Evolutionary conservation across 2,797 vertebrate species (phyloP), one percentile per base, ranked within the genome.

Genomic region (Onychomys torridus): DNA sequence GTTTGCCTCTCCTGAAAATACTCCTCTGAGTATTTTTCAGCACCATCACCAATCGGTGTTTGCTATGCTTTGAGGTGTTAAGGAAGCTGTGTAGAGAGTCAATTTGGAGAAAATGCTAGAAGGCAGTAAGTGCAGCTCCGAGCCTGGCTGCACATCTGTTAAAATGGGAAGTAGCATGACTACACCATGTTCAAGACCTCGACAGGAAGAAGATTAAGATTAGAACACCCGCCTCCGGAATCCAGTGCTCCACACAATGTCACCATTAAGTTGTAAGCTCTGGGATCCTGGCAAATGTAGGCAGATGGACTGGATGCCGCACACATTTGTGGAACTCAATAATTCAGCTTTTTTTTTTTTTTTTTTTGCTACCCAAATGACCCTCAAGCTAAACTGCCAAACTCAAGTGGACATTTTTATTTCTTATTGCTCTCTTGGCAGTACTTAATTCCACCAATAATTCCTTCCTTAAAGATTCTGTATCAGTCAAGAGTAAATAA

Each of bases 401-500:
- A n/a, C 73, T 34, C 81, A 23, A 90, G n/a, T 61, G 67, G 57
- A 67, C 49, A 69, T 78, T 87, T 76, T 81, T 37, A 63, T 69
- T 83, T 65, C 84, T 79, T 75, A 61, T 21, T 93, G 43, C 7
- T 96, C 1, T 76, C 52, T 77, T 25, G 1, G 29, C 40, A 77
- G 8, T 52, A 59, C 52, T 73, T 76, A 23, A 29, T 90, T 85
- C 8, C 81, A 43, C n/a, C 40, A 67, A 81, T 63, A 7, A 52
- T 86, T 82, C 49, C 82, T 29, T 93, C 77, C 46, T 75, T 78
- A 90, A 93, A 78, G 79, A 89, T 40, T 89, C 12, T 65, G 11
- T 92, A 77, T 49, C 13, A 73, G 8, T 78, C 23, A 91, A 76
- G 14, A 67, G 49, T 95, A 84, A 86, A 82, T 88, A 90, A 90